Evolutionary conservation across 2,888 invertebrate genomes (phyloP).

Genomic region (Ypsolopha scabrella): DNA sequence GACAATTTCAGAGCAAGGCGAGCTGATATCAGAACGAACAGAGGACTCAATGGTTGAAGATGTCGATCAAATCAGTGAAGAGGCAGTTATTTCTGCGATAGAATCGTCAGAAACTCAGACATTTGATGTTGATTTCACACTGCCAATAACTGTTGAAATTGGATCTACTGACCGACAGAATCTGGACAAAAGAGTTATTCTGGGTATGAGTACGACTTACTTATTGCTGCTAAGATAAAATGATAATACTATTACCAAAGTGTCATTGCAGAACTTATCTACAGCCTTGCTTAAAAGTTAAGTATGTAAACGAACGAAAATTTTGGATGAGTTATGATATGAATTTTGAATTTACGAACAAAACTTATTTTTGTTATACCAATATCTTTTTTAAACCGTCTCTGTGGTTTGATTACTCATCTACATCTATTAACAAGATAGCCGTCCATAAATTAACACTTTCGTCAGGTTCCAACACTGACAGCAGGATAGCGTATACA

Average conservation of each 20-base stretch:
- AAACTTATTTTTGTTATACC: too few relatives aligned
- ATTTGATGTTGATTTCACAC: slow-evolving; percentile 45
- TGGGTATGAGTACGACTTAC: slow-evolving; percentile 29
- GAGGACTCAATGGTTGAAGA: slow-evolving; percentile 33
- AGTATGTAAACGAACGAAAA: too few relatives aligned
- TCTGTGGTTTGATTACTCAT: too few relatives aligned
- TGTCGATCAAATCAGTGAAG: slow-evolving; percentile 48
- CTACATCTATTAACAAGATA: too few relatives aligned
- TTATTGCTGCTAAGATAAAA: too few relatives aligned
- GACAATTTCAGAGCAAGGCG: slow-evolving; percentile 31
- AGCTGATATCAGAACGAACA: slow-evolving; percentile 29
- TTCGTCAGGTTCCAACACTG: too few relatives aligned
- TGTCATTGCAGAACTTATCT: background rate
- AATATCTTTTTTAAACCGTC: too few relatives aligned
- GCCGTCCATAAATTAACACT: too few relatives aligned
- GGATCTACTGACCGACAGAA: slow-evolving; percentile 47
- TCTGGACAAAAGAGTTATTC: slow-evolving; percentile 46
- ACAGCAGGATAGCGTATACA: too few relatives aligned
- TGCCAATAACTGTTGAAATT: slow-evolving; percentile 52
- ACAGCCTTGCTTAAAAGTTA: too few relatives aligned
- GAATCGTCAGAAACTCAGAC: slow-evolving; percentile 46
- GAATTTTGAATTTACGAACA: too few relatives aligned
- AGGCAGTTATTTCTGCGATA: slow-evolving; percentile 47
- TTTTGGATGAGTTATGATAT: background rate
- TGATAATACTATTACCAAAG: background rate